A percentile compares a stretch with the other conserved stretches of the same genome.
These are phyloP conservation scores for Drosophila anomelani DNA, from an alignment of 2,888 invertebrate species.

Conservation along the genomic window DNA sequence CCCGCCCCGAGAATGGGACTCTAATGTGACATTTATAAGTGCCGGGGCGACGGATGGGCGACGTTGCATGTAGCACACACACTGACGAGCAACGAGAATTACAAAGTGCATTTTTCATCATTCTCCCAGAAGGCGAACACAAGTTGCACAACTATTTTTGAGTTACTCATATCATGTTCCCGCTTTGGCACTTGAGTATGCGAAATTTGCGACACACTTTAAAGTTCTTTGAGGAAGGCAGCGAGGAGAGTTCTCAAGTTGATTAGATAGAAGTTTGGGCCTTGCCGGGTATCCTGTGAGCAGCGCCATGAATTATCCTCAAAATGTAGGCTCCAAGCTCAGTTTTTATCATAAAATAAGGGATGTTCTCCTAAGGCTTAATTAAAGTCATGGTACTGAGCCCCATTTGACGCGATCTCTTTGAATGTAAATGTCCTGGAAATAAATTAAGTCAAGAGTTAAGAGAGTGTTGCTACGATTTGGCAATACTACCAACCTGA, in stretches of 20 bases:
- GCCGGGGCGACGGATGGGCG: conserved; percentile 58
- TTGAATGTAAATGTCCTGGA: not conserved
- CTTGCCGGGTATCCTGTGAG: not conserved
- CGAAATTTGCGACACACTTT: conserved; percentile 41
- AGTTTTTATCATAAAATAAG: not conserved
- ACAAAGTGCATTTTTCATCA: conserved; percentile 77
- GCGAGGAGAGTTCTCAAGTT: conserved; percentile 8
- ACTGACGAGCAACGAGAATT: conserved; percentile 72
- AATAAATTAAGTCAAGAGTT: not conserved
- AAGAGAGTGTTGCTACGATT: too few relatives aligned
- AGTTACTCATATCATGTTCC: conserved; percentile 48
- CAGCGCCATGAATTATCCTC: not conserved
- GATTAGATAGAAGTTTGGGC: conserved; percentile 20
- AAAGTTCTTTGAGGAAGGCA: conserved; percentile 26
- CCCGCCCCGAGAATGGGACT: conserved; percentile 58
- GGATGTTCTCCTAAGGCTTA: not conserved
- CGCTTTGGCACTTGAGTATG: conserved; percentile 38
- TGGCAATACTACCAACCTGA: not conserved
- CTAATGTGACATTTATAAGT: conserved; percentile 78
- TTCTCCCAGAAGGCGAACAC: conserved; percentile 44
- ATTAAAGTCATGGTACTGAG: not conserved
- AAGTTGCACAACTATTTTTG: conserved; percentile 49
- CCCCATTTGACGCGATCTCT: conserved; percentile 8
- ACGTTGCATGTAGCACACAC: conserved; percentile 58
- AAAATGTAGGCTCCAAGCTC: not conserved